Conservation (phyloP, 2,113 vertebrate species). For the Catharus minimus region DNA sequence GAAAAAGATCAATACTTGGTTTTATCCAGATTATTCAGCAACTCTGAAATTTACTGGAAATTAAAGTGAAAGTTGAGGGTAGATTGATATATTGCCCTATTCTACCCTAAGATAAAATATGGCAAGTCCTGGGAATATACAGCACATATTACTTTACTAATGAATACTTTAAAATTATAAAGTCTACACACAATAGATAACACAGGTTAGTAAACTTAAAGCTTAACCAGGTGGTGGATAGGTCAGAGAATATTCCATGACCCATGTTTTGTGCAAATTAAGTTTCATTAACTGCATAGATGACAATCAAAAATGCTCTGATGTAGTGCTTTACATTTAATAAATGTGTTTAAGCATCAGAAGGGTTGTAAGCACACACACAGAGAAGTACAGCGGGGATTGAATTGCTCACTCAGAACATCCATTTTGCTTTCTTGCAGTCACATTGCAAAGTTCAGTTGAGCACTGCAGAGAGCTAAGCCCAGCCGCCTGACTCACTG, state of each 20-base stretch:
- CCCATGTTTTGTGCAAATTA: not conserved
- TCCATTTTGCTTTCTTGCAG: not conserved
- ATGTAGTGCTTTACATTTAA: not conserved
- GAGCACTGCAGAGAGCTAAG: not conserved
- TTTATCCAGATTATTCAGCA: conserved; percentile 1
- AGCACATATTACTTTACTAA: not conserved
- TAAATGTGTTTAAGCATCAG: not conserved
- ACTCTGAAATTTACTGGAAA: not conserved
- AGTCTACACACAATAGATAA: not conserved
- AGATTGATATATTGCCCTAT: not conserved
- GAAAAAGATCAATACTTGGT: not conserved
- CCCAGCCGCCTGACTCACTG: not conserved
- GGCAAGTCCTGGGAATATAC: not conserved
- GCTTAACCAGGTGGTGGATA: not conserved
- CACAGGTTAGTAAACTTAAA: not conserved
- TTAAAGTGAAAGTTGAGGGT: not conserved
- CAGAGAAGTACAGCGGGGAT: not conserved
- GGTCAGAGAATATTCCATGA: not conserved
- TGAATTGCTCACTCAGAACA: not conserved
- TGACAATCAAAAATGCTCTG: not conserved
- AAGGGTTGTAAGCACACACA: not conserved
- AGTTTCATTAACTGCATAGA: not conserved
- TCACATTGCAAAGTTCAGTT: rapidly evolving
- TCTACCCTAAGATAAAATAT: not conserved
- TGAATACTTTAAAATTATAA: not conserved